phyloP scores from a whole-genome alignment of 1,140 invertebrate species.

The Ceratosolen solmsi region DNA sequence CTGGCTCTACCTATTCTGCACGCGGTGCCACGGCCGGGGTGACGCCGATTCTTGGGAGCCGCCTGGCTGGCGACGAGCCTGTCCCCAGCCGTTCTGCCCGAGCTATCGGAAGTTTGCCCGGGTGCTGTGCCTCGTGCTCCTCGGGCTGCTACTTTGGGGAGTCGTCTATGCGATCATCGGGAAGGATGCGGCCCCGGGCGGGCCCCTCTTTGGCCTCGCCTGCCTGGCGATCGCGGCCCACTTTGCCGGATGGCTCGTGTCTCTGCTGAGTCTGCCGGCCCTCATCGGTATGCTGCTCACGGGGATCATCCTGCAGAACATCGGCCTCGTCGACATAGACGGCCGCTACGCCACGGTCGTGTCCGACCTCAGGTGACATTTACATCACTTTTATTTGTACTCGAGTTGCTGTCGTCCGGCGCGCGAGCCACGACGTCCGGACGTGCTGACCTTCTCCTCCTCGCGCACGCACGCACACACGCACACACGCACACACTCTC shows the following conservation, averaged over 20 bases:
- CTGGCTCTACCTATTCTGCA: slow-evolving; percentile 82
- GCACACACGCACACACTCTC: neutral
- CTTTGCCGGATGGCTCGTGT: slow-evolving; percentile 85
- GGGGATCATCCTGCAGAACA: slow-evolving; percentile 86
- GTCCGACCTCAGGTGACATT: slow-evolving; percentile 78
- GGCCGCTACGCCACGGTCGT: slow-evolving; percentile 77
- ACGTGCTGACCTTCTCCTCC: neutral
- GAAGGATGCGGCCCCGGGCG: slow-evolving; percentile 82
- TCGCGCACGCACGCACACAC: neutral
- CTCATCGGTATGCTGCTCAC: slow-evolving; percentile 90
- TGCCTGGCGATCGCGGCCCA: slow-evolving; percentile 83
- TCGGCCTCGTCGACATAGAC: slow-evolving; percentile 82
- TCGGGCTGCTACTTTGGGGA: slow-evolving; percentile 85
- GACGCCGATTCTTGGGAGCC: slow-evolving; percentile 84
- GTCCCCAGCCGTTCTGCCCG: slow-evolving; percentile 86
- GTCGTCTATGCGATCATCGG: slow-evolving; percentile 83
- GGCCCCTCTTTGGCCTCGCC: slow-evolving; percentile 86
- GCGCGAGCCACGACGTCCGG: neutral
- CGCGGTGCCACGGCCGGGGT: slow-evolving; percentile 81
- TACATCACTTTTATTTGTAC: too few relatives aligned
- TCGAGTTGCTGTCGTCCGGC: neutral
- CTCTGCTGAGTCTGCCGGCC: slow-evolving; percentile 85
- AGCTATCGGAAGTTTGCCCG: slow-evolving; percentile 85
- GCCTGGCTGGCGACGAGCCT: slow-evolving; percentile 81
- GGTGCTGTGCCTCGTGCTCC: slow-evolving; percentile 78